Base-by-base conservation (phyloP, 2,797 vertebrate genomes). In the Ibycter americanus region DNA sequence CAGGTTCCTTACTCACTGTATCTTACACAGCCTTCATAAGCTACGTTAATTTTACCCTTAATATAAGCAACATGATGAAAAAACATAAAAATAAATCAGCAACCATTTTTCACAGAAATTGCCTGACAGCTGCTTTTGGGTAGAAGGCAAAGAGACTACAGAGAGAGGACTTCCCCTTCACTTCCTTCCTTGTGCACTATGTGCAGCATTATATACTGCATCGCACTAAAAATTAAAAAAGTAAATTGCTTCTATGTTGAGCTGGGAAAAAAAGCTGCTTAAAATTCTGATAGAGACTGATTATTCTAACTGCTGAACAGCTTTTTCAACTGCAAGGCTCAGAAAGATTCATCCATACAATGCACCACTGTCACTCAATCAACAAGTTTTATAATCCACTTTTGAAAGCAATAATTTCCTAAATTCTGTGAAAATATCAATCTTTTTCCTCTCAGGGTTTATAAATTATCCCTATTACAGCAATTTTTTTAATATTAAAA, bases 341-440 rank as follows among this genome's bases (percentile, higher is more conserved):
- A 73, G 56, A 96, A 91, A 94, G 72, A 96, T 82, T 83, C 88
- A 96, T 73, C 83, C 23, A 34, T 84, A 97, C 70, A 96, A 96
- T 91, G 66, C 63, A 59, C 55, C 58, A 52, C 94, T 96, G 95
- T 96, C 97, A 97, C 27, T 96, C 96, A 96, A 77, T 96, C 89
- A 95, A 88, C 95, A 65, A 95, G 66, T 92, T 96, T 96, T 92
- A 91, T 74, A 95, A 96, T 84, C 82, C n/a, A 77, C 59, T 92
- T 90, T 76, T 91, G 95, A 97, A 92, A 97, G 95, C 70, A 90
- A 92, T 95, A 81, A 96, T 97, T 98, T 98, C 86, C 89, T 91
- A 83, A 95, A 95, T 95, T 96, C 93, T 95, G 58, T 97, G 84
- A 96, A 97, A 97, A 78, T 62, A 96, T 81, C 73, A 65, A 42